These are phyloP conservation scores for Sarcophaga peregrina DNA, from an alignment of 1,140 invertebrate species.

Conservation along the genomic window DNA sequence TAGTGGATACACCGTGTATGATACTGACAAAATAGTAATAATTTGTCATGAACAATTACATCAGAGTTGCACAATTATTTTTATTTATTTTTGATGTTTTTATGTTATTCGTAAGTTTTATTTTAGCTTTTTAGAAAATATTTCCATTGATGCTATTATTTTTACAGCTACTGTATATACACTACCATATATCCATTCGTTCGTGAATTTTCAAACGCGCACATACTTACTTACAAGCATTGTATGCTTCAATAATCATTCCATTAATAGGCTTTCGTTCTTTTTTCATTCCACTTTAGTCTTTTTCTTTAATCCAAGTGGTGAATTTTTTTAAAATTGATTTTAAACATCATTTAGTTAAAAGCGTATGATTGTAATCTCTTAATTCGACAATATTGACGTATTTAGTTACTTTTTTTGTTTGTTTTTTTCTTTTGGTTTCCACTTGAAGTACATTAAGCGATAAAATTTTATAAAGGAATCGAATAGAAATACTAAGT, in stretches of 20 bases:
- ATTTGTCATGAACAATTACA: no score
- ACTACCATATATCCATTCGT: no score
- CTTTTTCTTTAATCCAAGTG: slow-evolving; percentile 11
- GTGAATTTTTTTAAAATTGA: slow-evolving; percentile 32
- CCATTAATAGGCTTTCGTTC: slow-evolving; percentile 30
- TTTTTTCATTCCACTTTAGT: background rate
- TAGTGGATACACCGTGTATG: no score
- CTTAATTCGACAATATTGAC: slow-evolving; percentile 26
- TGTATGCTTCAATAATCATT: slow-evolving; percentile 26
- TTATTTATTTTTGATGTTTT: no score
- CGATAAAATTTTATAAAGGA: background rate
- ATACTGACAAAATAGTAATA: no score
- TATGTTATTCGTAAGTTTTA: no score
- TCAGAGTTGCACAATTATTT: no score
- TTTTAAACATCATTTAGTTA: slow-evolving; percentile 39
- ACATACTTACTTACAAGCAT: background rate
- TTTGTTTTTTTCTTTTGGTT: no score
- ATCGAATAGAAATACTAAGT: no score
- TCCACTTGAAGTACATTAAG: background rate
- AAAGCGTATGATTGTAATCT: slow-evolving; percentile 38
- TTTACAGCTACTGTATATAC: no score
- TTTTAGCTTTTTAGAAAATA: no score
- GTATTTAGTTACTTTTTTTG: background rate
- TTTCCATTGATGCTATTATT: no score
- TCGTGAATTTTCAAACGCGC: background rate